Base-by-base conservation (phyloP, 1,140 invertebrate species). In the Pomacea maculata region DNA sequence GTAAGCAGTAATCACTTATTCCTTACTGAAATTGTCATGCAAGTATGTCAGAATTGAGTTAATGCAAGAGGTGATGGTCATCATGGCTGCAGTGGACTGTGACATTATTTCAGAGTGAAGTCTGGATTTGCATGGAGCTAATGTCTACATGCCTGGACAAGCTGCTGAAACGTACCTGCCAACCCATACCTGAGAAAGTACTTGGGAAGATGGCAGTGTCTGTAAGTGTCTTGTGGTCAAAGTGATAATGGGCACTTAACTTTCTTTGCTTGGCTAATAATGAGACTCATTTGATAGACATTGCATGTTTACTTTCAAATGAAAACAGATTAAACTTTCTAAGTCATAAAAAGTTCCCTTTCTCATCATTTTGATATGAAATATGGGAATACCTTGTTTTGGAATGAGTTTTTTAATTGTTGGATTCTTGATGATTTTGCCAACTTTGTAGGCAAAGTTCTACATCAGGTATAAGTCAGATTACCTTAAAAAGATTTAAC, bases 121-220 rank as follows among this genome's bases (percentile, higher is more conserved):
- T 99, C 55, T 99, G 98, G 98, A 99, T 99, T 88, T 99, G 98
- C 90, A 99, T 99, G 98, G 98, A 99, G 92, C 93, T 99, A 72
- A 99, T 99, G 98, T 95, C 96, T 14, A 98, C 97, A 17, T 99
- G 98, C 92, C 96, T 99, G 88, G 98, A 99, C 90, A 99, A 99
- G 93, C 92, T 99, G 87, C 93, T 99, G 52, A 98, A 97, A 91
- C 93, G 95, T 95, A 93, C 97, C 52, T 94, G 94, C 80, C 94
- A 94, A 78, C 95, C 97, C 4, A 96, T 99, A 90, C 98, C 98
- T 29, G 98, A 99, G 93, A 93, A 94, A 85, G 97, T 99, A 90
- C 93, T 99, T 82, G 98, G 98, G 83, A 99, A 99, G 94, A 96
- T 99, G 83, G 96, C 97, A 84, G 95, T 98, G 85, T 96, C 97